Evolutionary conservation across 2,113 vertebrate species (phyloP).

Genomic region (Rhegmatorhina hoffmannsi): DNA sequence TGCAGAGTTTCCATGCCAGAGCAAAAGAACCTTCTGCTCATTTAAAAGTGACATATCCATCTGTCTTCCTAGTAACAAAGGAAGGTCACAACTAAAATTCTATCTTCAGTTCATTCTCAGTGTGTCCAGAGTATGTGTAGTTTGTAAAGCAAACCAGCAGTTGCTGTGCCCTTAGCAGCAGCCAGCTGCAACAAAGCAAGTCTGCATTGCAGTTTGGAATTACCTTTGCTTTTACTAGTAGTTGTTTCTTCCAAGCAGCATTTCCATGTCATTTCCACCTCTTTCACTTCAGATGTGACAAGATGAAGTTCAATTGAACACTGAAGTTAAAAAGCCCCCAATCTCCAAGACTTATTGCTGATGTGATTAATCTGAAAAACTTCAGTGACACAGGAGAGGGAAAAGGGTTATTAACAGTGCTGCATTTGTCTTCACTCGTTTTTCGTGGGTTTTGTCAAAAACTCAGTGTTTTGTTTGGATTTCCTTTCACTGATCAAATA

Average conservation of each 20-base stretch:
- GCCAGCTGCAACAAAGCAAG: not conserved
- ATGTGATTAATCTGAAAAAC: not conserved
- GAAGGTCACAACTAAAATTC: not conserved
- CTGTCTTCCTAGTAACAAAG: not conserved
- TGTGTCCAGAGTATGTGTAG: not conserved
- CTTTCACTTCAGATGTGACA: not conserved
- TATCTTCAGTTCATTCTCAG: not conserved
- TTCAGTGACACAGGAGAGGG: not conserved
- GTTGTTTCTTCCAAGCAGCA: not conserved
- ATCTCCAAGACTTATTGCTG: not conserved
- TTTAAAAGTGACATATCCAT: not conserved
- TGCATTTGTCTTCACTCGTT: not conserved
- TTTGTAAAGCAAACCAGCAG: not conserved
- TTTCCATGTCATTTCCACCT: not conserved
- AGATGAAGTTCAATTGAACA: not conserved
- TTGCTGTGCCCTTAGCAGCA: not conserved
- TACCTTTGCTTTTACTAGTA: not conserved
- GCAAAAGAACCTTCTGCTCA: not conserved
- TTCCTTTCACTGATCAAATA: slow-evolving; percentile 41
- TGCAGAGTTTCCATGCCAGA: not conserved
- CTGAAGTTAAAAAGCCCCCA: not conserved
- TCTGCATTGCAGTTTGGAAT: not conserved
- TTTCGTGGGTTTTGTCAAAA: not conserved
- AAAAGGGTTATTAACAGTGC: not conserved
- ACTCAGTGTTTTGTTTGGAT: not conserved